Conservation (phyloP, 2,797 vertebrate species). For the Diplodus sargus region DNA sequence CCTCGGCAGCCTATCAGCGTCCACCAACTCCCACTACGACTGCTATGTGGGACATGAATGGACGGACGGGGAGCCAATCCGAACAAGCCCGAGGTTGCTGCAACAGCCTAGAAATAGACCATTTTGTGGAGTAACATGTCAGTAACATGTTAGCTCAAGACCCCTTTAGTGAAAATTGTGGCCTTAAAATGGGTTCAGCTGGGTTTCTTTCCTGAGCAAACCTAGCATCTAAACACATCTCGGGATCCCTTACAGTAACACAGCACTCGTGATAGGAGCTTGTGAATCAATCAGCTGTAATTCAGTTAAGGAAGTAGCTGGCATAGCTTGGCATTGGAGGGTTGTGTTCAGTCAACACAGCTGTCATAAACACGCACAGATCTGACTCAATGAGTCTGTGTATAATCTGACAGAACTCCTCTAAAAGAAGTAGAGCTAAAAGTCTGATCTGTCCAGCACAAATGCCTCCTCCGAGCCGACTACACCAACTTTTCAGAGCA, state of each 20-base stretch:
- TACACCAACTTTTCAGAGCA: background rate
- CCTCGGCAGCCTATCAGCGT: slow-evolving; percentile 75
- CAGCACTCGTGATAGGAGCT: background rate
- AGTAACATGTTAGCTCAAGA: slow-evolving; percentile 31
- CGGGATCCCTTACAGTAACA: background rate
- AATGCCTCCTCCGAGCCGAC: background rate
- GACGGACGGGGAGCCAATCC: slow-evolving; percentile 75
- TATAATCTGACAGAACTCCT: background rate
- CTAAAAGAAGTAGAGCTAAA: background rate
- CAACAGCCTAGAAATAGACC: slow-evolving; percentile 73
- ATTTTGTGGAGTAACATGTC: slow-evolving; percentile 44
- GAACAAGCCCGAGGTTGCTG: slow-evolving; percentile 40
- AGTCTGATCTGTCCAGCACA: background rate
- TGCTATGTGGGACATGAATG: slow-evolving; percentile 68
- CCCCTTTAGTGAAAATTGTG: slow-evolving; percentile 23
- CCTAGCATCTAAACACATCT: background rate
- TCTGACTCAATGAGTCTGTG: background rate
- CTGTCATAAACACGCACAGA: background rate
- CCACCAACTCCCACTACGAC: slow-evolving; percentile 74
- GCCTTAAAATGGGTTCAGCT: background rate
- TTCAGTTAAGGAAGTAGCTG: background rate
- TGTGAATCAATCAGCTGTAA: slow-evolving; percentile 21
- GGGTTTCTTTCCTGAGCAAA: background rate
- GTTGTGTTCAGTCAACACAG: background rate
- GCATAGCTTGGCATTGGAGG: background rate